phyloP scores from a whole-genome alignment of 1,140 invertebrate genomes.

The Branchinecta lindahli region DNA sequence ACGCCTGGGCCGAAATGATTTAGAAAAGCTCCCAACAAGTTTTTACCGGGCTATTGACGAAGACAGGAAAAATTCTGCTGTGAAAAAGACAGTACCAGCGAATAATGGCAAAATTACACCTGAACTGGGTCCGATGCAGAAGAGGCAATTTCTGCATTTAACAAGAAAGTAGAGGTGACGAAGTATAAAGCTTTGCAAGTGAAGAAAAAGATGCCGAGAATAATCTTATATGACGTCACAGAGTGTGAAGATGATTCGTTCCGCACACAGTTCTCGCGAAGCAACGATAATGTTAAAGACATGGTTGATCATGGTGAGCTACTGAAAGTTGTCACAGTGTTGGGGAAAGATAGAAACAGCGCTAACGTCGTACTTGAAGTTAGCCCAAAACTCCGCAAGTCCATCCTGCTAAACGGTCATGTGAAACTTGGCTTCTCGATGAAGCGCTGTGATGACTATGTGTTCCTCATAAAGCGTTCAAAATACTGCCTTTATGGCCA shows the following conservation, averaged over 20 bases:
- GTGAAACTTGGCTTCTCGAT: slow-evolving; percentile 8
- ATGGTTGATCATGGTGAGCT: slow-evolving; percentile 1
- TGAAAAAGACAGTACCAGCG: not conserved
- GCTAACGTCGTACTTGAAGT: slow-evolving; percentile 8
- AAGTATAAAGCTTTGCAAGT: not conserved
- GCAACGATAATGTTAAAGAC: slow-evolving; percentile 8
- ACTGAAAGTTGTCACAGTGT: slow-evolving; percentile 8
- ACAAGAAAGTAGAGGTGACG: slow-evolving; percentile 4
- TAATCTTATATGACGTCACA: slow-evolving; percentile 2
- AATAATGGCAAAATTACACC: slow-evolving; percentile 1
- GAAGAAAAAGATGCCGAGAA: slow-evolving; percentile 8
- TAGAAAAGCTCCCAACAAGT: not conserved
- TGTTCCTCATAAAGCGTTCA: slow-evolving; percentile 8
- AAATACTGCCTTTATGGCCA: not conserved
- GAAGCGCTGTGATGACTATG: slow-evolving; percentile 1
- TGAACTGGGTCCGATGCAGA: slow-evolving; percentile 4
- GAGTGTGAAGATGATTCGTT: slow-evolving; percentile 8
- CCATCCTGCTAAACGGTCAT: slow-evolving; percentile 8
- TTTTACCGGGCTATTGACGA: slow-evolving; percentile 8
- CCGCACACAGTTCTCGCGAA: slow-evolving; percentile 4
- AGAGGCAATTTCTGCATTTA: not conserved
- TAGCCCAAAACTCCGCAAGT: slow-evolving; percentile 1
- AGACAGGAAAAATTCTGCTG: not conserved
- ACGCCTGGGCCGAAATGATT: slow-evolving; percentile 4
- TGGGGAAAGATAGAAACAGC: slow-evolving; percentile 1